These are phyloP conservation scores for Pangasius larnaudii DNA, from an alignment of 2,797 vertebrate species.

Conservation along the genomic window DNA sequence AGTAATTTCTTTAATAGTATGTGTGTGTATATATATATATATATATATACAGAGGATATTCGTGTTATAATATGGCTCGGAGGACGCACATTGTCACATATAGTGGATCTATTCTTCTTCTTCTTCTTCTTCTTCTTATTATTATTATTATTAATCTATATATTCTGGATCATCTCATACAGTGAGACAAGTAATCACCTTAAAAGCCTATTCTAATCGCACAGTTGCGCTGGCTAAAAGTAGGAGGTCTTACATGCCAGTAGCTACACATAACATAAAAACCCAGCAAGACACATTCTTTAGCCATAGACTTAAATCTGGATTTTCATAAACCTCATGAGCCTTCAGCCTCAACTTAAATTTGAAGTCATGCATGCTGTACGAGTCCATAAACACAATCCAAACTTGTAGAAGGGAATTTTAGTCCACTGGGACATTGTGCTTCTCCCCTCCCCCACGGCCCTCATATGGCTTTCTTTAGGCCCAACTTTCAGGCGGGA, in stretches of 20 bases:
- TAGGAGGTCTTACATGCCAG: neutral
- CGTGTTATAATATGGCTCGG: neutral
- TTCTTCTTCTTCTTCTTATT: too few species aligned
- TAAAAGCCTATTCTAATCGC: neutral
- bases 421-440: neutral
- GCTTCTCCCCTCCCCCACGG: slow-evolving; percentile 42
- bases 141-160: too few species aligned
- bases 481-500: slow-evolving; percentile 49
- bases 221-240: neutral
- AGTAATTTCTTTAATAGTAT: neutral
- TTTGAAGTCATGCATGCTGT: neutral
- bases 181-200: neutral
- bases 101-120: too few species aligned
- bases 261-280: neutral
- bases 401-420: slow-evolving; percentile 16
- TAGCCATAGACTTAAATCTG: neutral
- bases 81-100: neutral
- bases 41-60: neutral
- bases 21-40: neutral
- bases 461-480: slow-evolving; percentile 42
- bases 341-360: neutral
- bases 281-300: neutral
- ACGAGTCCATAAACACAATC: neutral
- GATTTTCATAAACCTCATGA: neutral
- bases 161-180: neutral